Base-by-base conservation (phyloP, 2,888 invertebrate species). In the Lymantria monacha region DNA sequence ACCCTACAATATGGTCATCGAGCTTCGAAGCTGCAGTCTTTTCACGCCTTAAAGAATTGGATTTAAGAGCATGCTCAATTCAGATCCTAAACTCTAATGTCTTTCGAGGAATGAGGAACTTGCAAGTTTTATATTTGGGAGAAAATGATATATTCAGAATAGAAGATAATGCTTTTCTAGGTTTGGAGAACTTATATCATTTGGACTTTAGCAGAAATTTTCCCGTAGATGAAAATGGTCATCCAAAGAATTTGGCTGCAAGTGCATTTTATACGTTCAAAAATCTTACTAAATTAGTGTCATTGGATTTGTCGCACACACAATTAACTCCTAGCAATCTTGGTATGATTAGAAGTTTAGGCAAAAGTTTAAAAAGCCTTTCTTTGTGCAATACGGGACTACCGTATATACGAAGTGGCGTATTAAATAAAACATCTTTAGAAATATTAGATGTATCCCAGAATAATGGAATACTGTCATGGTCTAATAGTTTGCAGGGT, bases 61-160 rank as follows among this genome's bases (percentile, higher is more conserved):
- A 94, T 57, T 76, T 94, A 0, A 83, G 93, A 51, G 76, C 89
- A 0, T 94, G 94, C 57, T 79, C 82, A 15, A 93, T 94, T 22
- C 78, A 85, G 53, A 76, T 74, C 0, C 51, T 94, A 0, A 76
- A 79, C 1, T 66, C 74, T 11, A 65, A 81, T 2, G 70, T 83
- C 0, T 94, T 94, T 57, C 52, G 44, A 10, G 86, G 88, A 44
- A 79, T 94, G 75, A 75, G 77, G 0, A 79, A 76, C 0, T 61
- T 94, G 0, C 74, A 81, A 31, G 82, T 87, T 0, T 72, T 94
- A 0, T 93, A 92, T 52, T 70, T 94, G 1, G 87, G 93, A 0
- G 85, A 92, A 48, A 94, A 94, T 55, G 79, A 80, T 42, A 87
- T 94, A 1, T 56, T 79, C 12, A 69, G 63, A 0, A 83, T 94